Evolutionary conservation across 2,888 invertebrate species (phyloP).

Genomic region (Loripinus fragilis): DNA sequence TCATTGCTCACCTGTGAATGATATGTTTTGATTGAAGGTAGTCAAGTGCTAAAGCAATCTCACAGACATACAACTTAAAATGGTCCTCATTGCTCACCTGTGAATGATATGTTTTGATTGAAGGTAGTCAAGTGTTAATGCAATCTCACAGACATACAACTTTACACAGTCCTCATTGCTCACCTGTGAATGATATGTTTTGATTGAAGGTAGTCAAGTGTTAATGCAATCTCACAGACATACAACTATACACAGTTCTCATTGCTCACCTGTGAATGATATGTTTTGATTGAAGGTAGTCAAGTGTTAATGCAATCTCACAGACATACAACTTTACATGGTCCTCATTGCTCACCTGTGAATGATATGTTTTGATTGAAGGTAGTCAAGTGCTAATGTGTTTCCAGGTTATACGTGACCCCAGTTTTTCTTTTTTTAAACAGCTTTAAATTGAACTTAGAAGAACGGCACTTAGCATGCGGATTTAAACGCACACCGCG

Average conservation of each 20-base stretch:
- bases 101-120: slow-evolving; percentile 90
- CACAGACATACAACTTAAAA: too few relatives aligned
- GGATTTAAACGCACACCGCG: too few relatives aligned
- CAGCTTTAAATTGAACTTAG: too few relatives aligned
- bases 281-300: slow-evolving; percentile 89
- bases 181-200: slow-evolving; percentile 91
- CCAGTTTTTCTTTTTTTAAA: too few relatives aligned
- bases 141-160: slow-evolving; percentile 91
- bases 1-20: slow-evolving; percentile 87
- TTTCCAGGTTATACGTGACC: too few relatives aligned
- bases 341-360: slow-evolving; percentile 89
- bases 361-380: slow-evolving; percentile 89
- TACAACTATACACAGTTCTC: slow-evolving; percentile 43
- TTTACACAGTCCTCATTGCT: too few relatives aligned
- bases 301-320: slow-evolving; percentile 91
- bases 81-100: too few relatives aligned
- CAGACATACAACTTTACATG: slow-evolving; percentile 90
- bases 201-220: slow-evolving; percentile 91
- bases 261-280: slow-evolving; percentile 89
- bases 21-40: slow-evolving; percentile 87
- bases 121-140: slow-evolving; percentile 91
- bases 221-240: slow-evolving; percentile 90
- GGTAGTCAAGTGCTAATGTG: slow-evolving; percentile 92
- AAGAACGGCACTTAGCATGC: too few relatives aligned
- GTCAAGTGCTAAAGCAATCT: too few relatives aligned